Conservation (phyloP, 1,140 invertebrate species). For the Cydia splendana region DNA sequence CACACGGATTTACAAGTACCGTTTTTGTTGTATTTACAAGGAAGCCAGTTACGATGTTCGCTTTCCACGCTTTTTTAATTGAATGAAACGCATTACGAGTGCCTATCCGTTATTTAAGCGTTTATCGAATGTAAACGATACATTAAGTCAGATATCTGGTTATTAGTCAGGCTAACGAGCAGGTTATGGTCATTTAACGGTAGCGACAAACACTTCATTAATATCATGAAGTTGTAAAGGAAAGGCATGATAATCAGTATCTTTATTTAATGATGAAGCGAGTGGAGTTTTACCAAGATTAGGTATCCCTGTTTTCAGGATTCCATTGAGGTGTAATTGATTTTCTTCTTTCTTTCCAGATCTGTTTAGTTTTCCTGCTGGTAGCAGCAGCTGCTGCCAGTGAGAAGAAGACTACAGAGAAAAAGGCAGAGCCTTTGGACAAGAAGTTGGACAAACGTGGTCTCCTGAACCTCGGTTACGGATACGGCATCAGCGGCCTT, state of each 20-base stretch:
- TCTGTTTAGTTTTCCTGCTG: constrained; percentile 85
- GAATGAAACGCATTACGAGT: constrained; percentile 27
- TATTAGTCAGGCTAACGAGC: neutral
- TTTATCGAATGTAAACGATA: constrained; percentile 31
- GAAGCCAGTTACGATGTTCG: neutral
- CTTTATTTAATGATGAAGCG: too few relatives aligned
- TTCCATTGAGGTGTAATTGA: neutral
- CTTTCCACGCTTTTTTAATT: constrained; percentile 29
- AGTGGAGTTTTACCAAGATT: too few relatives aligned
- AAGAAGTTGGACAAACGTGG: constrained; percentile 82
- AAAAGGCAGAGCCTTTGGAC: constrained; percentile 81
- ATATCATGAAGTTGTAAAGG: too few relatives aligned
- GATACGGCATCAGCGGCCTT: constrained; percentile 81
- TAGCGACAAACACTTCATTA: neutral
- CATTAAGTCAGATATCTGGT: constrained; percentile 16
- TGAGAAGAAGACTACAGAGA: constrained; percentile 82
- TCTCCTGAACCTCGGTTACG: constrained; percentile 81
- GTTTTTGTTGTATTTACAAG: constrained; percentile 26
- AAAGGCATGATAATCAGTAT: too few relatives aligned
- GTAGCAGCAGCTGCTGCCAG: constrained; percentile 84
- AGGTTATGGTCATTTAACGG: neutral
- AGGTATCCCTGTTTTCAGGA: too few relatives aligned
- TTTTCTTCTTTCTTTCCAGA: constrained; percentile 78
- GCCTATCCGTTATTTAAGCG: constrained; percentile 10
- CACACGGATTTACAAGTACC: constrained; percentile 11